phyloP scores from a whole-genome alignment of 1,140 invertebrate species.

The Luehdorfia chinensis region DNA sequence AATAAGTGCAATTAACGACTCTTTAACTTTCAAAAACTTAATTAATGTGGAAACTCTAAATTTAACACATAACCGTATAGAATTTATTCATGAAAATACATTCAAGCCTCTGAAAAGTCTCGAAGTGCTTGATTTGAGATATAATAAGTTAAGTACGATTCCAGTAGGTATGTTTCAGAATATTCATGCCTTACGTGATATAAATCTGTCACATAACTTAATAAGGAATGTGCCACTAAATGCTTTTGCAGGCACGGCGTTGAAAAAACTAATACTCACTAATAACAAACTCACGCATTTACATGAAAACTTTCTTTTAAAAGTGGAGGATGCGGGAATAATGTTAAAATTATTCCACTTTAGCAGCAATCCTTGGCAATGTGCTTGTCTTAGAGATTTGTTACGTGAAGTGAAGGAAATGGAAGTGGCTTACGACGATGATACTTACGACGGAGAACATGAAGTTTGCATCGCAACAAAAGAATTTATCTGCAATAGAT shows the following conservation, averaged over 20 bases:
- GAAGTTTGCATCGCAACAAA: conserved; percentile 43
- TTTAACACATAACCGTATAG: conserved; percentile 41
- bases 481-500: conserved; percentile 42
- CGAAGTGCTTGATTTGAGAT: conserved; percentile 38
- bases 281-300: conserved; percentile 54
- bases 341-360: conserved; percentile 48
- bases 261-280: conserved; percentile 47
- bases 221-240: conserved; percentile 44
- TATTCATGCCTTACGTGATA: conserved; percentile 32
- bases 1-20: conserved; percentile 34
- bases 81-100: conserved; percentile 35
- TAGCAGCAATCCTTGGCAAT: conserved; percentile 62
- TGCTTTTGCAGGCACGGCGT: conserved; percentile 37
- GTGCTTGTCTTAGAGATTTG: conserved; percentile 47
- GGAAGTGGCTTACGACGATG: conserved; percentile 40
- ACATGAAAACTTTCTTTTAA: conserved; percentile 50
- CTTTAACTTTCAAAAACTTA: conserved; percentile 24
- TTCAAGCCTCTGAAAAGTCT: conserved; percentile 44
- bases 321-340: conserved; percentile 45
- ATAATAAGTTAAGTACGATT: conserved; percentile 43
- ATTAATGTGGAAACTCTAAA: conserved; percentile 37
- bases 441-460: conserved; percentile 38
- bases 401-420: conserved; percentile 45
- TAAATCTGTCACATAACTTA: conserved; percentile 46
- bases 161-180: conserved; percentile 47